Base-by-base conservation (phyloP, 53 echinoderm and acorn worm genomes). In the Antedon mediterranea region DNA sequence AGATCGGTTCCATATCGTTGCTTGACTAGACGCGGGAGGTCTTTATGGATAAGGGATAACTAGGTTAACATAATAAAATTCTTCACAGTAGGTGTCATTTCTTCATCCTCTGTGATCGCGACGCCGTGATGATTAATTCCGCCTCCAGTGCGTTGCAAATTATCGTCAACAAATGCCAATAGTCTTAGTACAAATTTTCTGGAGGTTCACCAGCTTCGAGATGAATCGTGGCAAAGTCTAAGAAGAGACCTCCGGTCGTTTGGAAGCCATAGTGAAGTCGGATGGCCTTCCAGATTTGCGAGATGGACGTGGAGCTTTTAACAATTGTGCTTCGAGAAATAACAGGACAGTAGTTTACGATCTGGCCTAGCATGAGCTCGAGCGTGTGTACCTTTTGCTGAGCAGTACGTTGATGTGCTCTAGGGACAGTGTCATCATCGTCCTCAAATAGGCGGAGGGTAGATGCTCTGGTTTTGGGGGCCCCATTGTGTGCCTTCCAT, bases 111-210 rank as follows among this genome's bases (percentile, higher is more conserved):
- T 26, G 30, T 30, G 33, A 78, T 72, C 28, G 18, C 72, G 37
- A 44, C 44, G 43, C 43, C 72, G 76, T 72, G 78, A 28, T 71
- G 83, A 31, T 0, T 32, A 28, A 73, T 81, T n/a, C n/a, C n/a
- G 30, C 43, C 43, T 0, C n/a, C n/a, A n/a, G 30, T 26, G 0
- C 3, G 31, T 4, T 84, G 43, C 28, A 84, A 71, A 33, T 43
- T 83, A n/a, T 83, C 78, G 28, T 78, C 78, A 28, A 78, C 72
- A 28, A 83, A 83, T 28, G 74, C 78, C 20, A 83, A 32, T 0
- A 83, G 5, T 32, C 71, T 34, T 83, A 83, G 32, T 44, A 83
- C 3, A 83, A 41, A 37, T 83, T 83, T 73, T 83, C 83, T 0
- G 78, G 83, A 30, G 78, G 43, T 34, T 83, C 78, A 27, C 78